These are phyloP conservation scores for Butorides virescens DNA, from an alignment of 2,113 vertebrate species.

Conservation along the genomic window DNA sequence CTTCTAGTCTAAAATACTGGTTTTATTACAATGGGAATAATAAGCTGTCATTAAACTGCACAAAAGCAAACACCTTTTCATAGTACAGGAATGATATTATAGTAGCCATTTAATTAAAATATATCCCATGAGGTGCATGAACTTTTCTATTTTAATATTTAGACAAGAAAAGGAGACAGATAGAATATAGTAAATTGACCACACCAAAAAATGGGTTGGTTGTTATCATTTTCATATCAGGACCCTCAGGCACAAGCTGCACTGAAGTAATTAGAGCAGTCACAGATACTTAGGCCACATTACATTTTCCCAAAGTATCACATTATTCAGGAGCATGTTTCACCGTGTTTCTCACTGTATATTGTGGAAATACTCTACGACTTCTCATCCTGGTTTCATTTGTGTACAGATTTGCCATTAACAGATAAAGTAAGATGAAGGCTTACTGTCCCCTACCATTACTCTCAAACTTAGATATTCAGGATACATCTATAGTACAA, in stretches of 20 bases:
- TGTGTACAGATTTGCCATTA: background rate
- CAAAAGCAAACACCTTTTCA: background rate
- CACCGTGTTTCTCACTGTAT: background rate
- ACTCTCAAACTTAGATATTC: background rate
- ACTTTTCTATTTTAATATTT: background rate
- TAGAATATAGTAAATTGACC: background rate
- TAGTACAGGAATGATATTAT: background rate
- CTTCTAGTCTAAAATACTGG: background rate
- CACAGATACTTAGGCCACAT: background rate
- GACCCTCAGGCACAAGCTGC: background rate
- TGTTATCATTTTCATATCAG: background rate
- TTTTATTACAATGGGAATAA: background rate
- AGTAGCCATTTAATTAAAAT: background rate
- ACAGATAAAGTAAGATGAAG: background rate
- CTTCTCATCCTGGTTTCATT: background rate
- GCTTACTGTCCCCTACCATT: background rate
- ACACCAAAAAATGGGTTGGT: accelerated
- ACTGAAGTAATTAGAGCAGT: background rate
- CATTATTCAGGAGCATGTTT: background rate
- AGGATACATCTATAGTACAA: background rate
- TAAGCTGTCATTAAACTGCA: background rate
- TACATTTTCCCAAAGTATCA: background rate
- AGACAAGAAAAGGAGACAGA: background rate
- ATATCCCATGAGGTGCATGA: background rate
- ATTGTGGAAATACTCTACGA: background rate